Evolutionary conservation across 2,797 vertebrate genomes (phyloP).

Genomic region (Spea hammondii): DNA sequence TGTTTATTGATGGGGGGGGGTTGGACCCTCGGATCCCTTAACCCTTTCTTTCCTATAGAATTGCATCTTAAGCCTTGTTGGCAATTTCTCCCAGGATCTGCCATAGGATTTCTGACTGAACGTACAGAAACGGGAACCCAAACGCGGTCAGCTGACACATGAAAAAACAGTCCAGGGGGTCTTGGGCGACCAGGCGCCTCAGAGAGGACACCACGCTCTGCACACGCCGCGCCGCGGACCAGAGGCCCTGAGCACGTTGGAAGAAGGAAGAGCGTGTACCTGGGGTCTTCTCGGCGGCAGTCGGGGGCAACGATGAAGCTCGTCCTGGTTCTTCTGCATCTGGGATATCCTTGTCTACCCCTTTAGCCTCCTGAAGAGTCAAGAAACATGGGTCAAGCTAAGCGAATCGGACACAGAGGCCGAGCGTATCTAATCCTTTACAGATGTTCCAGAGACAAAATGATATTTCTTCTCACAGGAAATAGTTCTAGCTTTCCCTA

Average conservation of each 20-base stretch:
- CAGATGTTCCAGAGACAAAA: no score
- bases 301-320: slow-evolving; percentile 55
- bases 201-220: slow-evolving; percentile 77
- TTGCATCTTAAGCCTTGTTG: no score
- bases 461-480: no score
- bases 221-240: slow-evolving; percentile 71
- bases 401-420: no score
- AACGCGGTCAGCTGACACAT: slow-evolving; percentile 79
- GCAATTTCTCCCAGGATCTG: slow-evolving; percentile 73
- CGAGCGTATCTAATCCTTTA: no score
- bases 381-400: neutral
- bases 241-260: slow-evolving; percentile 73
- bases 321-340: slow-evolving; percentile 73
- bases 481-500: no score
- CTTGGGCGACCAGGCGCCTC: slow-evolving; percentile 84
- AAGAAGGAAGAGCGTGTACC: slow-evolving; percentile 90
- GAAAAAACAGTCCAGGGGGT: slow-evolving; percentile 88
- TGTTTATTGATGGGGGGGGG: no score
- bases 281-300: slow-evolving; percentile 82
- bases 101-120: slow-evolving; percentile 72
- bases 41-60: no score
- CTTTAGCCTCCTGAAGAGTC: slow-evolving; percentile 75
- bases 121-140: slow-evolving; percentile 76
- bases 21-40: no score
- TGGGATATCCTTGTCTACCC: slow-evolving; percentile 62